A percentile compares a stretch with the other conserved stretches of the same genome.
Evolutionary conservation across 2,888 invertebrate genomes (phyloP).

Genomic region (Ametastegia equiseti): DNA sequence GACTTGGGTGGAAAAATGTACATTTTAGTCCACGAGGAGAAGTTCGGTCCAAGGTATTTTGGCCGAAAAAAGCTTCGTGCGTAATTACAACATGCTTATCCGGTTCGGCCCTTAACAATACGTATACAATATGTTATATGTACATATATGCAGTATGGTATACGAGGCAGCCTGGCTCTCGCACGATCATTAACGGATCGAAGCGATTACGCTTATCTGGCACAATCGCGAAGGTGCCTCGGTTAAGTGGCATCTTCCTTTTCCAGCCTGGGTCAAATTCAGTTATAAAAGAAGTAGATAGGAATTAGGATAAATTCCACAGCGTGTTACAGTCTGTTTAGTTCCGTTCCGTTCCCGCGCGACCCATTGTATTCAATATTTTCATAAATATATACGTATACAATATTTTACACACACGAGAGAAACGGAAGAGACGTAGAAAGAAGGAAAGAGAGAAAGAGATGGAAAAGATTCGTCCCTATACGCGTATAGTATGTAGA

Average conservation of each 20-base stretch:
- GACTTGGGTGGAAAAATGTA: no score
- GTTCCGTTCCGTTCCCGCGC: constrained; percentile 1
- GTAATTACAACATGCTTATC: no score
- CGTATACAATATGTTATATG: no score
- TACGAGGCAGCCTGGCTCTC: not conserved
- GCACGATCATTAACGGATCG: constrained; percentile 16
- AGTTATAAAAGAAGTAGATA: not conserved
- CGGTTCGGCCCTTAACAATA: no score
- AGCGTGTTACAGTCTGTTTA: not conserved
- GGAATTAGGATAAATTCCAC: constrained; percentile 21
- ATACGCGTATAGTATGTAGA: not conserved
- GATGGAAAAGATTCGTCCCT: not conserved
- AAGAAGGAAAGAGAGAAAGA: not conserved
- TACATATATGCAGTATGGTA: no score
- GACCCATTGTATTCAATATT: constrained; percentile 14
- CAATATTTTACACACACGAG: not conserved
- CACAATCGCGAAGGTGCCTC: constrained; percentile 31
- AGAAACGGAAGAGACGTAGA: not conserved
- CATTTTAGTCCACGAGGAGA: no score
- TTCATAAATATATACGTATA: not conserved
- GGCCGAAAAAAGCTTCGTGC: no score
- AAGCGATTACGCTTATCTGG: constrained; percentile 37
- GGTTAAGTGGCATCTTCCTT: constrained; percentile 46
- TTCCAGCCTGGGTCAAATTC: not conserved
- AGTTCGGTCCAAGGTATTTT: no score